Evolutionary conservation across 2,888 invertebrate species (phyloP), one percentile per base, ranked within the genome.

Genomic region (Caenorhabditis becei): DNA sequence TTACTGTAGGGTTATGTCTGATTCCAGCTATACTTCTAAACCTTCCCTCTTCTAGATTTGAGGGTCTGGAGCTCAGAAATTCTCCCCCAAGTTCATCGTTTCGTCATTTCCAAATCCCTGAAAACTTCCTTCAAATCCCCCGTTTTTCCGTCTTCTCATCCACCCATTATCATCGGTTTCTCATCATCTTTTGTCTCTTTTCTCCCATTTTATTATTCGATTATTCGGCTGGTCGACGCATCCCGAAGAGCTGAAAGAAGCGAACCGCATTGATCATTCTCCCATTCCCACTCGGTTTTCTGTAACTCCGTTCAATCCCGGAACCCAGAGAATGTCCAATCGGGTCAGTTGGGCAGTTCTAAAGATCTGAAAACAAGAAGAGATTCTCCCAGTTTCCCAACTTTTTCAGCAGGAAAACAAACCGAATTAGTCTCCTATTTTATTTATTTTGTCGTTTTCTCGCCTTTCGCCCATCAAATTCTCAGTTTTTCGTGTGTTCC

Each of bases 111-210:
- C 32, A 32, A 32, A 32, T 41, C 41, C 18, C 47, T 47, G 47
- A 20, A 47, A 47, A 11, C 32, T 41, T 7, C 41, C 41, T 47
- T 47, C 47, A 10, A 41, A 35, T 5, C 35, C 5, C 35, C 18
- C 47, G 4, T 41, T 41, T 41, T 5, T 41, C 47, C 41, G 41
- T 16, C 41, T 16, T 41, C 41, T 41, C 16, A 4, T 20, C 47
- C 47, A 2, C 47, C 47, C 47, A 18, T 47, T 47, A 47, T 47
- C 47, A 47, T 47, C 47, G 47, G 47, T 47, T 47, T 47, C 47
- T 47, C 47, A 20, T 20, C 47, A 2, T 47, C 47, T 47, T 47
- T 47, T 47, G 47, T 47, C 47, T 47, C 47, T 47, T 47, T 47
- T 47, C 18, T 47, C 18, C 47, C 47, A 3, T 47, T 11, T 47